These are phyloP conservation scores for Hystrix brachyura DNA, from an alignment of 2,113 vertebrate species.

Conservation along the genomic window DNA sequence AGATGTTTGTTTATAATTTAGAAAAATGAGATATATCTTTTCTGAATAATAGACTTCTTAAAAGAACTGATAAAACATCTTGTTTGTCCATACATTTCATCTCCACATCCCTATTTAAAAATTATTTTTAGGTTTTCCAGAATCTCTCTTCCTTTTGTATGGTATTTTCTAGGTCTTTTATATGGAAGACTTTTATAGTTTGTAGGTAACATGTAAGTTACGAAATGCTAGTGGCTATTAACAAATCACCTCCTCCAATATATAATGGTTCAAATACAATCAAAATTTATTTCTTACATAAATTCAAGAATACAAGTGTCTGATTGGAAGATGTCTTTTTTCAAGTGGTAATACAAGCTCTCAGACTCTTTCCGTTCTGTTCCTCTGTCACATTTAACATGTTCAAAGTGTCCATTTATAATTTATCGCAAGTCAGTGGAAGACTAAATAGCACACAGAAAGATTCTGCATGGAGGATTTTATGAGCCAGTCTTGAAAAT, in stretches of 20 bases:
- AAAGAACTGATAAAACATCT: background rate
- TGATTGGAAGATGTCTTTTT: background rate
- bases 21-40: slow-evolving; percentile 19
- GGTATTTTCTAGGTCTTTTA: background rate
- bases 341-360: background rate
- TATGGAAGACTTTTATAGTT: background rate
- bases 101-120: background rate
- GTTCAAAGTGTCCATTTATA: background rate
- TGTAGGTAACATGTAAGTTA: background rate
- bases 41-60: background rate
- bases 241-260: background rate
- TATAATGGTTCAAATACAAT: background rate
- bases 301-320: slow-evolving; percentile 8
- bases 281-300: background rate
- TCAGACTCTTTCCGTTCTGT: background rate
- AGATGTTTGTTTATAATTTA: slow-evolving; percentile 8
- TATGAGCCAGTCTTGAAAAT: background rate
- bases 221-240: background rate
- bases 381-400: background rate
- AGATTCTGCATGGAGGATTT: background rate
- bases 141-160: background rate
- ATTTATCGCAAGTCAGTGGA: background rate
- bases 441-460: background rate
- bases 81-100: background rate
- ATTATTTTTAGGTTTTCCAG: background rate